A percentile compares a stretch with the other conserved stretches of the same genome.
Conservation (phyloP, 2,113 vertebrate genomes). For the Neolamprologus brichardi region DNA sequence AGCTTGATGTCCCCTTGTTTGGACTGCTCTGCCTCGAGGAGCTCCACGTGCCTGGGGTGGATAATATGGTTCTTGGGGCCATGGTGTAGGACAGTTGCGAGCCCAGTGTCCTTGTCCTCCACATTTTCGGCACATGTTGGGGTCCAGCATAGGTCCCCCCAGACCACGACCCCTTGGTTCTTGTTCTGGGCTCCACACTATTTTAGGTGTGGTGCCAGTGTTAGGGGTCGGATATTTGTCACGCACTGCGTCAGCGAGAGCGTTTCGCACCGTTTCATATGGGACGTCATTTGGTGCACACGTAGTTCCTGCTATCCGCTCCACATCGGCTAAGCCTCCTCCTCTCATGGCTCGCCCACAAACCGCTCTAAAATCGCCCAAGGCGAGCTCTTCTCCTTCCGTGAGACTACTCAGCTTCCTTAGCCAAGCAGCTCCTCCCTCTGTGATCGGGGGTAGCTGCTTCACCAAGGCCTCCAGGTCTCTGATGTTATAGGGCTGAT, state of each 20-base stretch:
- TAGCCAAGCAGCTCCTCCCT: rapidly evolving
- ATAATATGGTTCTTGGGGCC: too few species aligned
- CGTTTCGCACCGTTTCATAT: rapidly evolving
- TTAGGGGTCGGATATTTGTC: rapidly evolving
- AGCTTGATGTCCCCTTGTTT: too few species aligned
- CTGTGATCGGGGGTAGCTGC: too few species aligned
- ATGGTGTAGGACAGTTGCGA: rapidly evolving
- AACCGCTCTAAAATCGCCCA: rapidly evolving
- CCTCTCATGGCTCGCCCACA: rapidly evolving
- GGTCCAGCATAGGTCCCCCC: too few species aligned
- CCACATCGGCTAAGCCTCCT: rapidly evolving
- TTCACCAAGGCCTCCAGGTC: rapidly evolving
- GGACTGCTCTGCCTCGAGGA: too few species aligned
- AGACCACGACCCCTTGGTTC: too few species aligned
- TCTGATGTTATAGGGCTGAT: too few species aligned
- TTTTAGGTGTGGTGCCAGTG: neutral
- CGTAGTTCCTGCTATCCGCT: rapidly evolving
- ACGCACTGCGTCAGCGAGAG: rapidly evolving
- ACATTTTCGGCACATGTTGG: rapidly evolving
- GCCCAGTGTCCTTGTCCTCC: too few species aligned
- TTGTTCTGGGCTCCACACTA: too few species aligned
- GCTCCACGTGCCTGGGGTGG: too few species aligned
- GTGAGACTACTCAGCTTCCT: rapidly evolving
- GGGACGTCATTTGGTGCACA: rapidly evolving
- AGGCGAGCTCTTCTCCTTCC: rapidly evolving